phyloP scores from a whole-genome alignment of 1,140 invertebrate species.

The Triops longicaudatus region DNA sequence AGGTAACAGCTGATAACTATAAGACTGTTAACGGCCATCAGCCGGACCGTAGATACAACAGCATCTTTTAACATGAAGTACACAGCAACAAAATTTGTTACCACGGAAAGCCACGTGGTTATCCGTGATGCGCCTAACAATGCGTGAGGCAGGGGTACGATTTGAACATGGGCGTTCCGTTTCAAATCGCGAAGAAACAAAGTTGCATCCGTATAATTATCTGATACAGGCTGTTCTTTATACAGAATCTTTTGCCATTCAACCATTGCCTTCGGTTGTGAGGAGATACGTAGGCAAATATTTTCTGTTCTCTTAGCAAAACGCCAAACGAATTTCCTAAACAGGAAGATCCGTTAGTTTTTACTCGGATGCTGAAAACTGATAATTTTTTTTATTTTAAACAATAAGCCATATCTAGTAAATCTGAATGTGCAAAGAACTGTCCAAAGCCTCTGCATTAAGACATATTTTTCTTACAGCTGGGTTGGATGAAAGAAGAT shows the following conservation, averaged over 20 bases:
- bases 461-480: too few species aligned
- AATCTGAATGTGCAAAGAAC: too few species aligned
- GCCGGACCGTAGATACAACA: constrained; percentile 25
- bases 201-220: neutral
- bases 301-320: neutral
- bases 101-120: neutral
- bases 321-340: neutral
- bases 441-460: too few species aligned
- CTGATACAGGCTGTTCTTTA: neutral
- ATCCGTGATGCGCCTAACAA: neutral
- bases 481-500: too few species aligned
- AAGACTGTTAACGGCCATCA: constrained; percentile 5
- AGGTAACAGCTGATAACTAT: constrained; percentile 16
- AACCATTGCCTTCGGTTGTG: neutral
- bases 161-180: neutral
- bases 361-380: too few species aligned
- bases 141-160: neutral
- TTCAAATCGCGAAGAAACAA: neutral
- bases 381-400: too few species aligned
- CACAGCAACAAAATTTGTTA: constrained; percentile 29
- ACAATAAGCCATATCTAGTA: too few species aligned
- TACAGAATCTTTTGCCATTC: neutral
- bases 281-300: neutral
- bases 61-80: constrained; percentile 29
- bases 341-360: neutral